A percentile compares a stretch with the other conserved stretches of the same genome.
Conservation (phyloP, 2,113 vertebrate species). For the Tympanuchus pallidicinctus region DNA sequence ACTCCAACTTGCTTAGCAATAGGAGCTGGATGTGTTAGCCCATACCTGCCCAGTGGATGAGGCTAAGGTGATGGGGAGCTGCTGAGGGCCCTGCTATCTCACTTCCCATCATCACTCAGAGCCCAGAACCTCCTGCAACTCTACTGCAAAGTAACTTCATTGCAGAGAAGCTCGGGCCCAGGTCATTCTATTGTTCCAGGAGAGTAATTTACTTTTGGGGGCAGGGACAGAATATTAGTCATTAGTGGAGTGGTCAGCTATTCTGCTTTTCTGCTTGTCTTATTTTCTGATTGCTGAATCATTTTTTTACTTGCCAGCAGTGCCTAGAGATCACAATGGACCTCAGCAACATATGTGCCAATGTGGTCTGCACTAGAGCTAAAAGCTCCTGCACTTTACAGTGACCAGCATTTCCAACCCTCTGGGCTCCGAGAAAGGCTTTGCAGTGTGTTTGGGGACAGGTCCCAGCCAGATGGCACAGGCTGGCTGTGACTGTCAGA, state of each 20-base stretch:
- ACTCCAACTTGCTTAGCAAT: background rate
- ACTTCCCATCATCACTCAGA: background rate
- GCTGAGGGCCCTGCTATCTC: slow-evolving; percentile 1
- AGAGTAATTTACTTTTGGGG: background rate
- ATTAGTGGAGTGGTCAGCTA: background rate
- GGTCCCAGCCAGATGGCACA: slow-evolving; percentile 25
- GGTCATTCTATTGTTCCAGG: background rate
- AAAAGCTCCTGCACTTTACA: background rate
- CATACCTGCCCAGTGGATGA: background rate
- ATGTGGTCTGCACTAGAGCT: background rate
- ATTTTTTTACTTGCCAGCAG: background rate
- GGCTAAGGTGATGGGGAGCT: background rate
- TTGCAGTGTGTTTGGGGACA: background rate
- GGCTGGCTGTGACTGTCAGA: background rate
- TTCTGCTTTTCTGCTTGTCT: background rate
- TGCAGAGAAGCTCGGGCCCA: background rate
- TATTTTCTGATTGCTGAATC: background rate
- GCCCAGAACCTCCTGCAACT: background rate
- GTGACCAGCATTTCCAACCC: background rate
- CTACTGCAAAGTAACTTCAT: background rate
- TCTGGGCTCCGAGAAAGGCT: background rate
- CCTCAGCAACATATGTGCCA: background rate
- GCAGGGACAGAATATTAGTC: background rate
- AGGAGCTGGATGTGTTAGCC: background rate
- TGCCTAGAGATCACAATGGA: background rate